Evolutionary conservation across 1,140 invertebrate species (phyloP).

Genomic region (Zaprionus camerounensis): DNA sequence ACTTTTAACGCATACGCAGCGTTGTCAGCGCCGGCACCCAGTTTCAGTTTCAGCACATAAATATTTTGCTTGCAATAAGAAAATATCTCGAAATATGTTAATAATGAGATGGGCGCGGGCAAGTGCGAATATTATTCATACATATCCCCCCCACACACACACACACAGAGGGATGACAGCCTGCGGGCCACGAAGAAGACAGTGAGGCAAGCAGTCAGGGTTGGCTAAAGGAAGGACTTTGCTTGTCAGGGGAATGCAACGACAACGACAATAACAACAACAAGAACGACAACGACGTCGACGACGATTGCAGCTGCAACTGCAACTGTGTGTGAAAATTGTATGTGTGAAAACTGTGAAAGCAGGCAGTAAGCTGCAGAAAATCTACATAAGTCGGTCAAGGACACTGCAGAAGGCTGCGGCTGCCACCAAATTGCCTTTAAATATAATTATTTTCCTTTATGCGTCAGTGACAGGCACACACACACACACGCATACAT

Average conservation of each 20-base stretch:
- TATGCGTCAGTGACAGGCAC: constrained; percentile 70
- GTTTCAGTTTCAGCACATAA: constrained; percentile 52
- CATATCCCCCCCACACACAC: constrained; percentile 16
- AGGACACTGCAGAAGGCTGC: constrained; percentile 77
- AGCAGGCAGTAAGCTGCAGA: constrained; percentile 63
- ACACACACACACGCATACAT: constrained; percentile 18
- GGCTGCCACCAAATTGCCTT: constrained; percentile 80
- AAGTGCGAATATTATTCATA: constrained; percentile 56
- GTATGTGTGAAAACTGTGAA: constrained; percentile 55
- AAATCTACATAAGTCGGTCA: constrained; percentile 80
- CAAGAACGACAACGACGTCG: no score
- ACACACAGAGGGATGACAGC: constrained; percentile 5
- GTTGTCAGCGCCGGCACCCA: constrained; percentile 51
- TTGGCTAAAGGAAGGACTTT: background rate
- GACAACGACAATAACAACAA: background rate
- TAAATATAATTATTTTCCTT: constrained; percentile 83
- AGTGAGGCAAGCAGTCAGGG: background rate
- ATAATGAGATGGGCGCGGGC: constrained; percentile 70
- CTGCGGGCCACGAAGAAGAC: background rate
- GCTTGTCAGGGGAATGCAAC: constrained; percentile 1
- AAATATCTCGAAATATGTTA: constrained; percentile 80
- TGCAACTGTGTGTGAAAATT: background rate
- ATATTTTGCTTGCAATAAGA: constrained; percentile 71
- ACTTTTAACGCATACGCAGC: constrained; percentile 73
- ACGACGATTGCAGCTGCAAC: constrained; percentile 21